Percentiles rank a stretch among this genome's conserved stretches.
phyloP scores from a whole-genome alignment of 2,797 vertebrate genomes.

The Parauchenoglanis ngamensis region DNA sequence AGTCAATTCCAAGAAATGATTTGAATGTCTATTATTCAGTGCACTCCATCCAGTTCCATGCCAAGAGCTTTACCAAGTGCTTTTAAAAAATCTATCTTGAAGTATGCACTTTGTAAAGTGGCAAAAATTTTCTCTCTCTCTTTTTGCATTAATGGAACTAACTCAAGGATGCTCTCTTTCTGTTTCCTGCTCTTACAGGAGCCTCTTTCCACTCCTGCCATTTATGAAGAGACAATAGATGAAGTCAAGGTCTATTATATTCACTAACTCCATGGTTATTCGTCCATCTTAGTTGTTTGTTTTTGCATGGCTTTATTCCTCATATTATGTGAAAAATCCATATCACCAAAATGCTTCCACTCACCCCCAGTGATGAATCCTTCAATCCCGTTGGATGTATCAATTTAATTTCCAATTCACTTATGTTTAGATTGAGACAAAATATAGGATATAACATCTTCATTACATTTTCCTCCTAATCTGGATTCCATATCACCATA shows the following conservation, averaged over 20 bases:
- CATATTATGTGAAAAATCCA: background rate
- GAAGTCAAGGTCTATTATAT: slow-evolving; percentile 78
- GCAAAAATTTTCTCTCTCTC: background rate
- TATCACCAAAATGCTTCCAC: background rate
- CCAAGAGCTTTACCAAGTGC: background rate
- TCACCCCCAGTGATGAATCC: background rate
- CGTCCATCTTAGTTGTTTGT: slow-evolving; percentile 27
- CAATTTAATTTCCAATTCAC: background rate
- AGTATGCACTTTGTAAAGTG: slow-evolving; percentile 22
- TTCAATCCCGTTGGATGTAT: background rate
- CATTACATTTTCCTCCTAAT: background rate
- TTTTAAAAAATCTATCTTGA: background rate
- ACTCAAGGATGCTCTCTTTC: slow-evolving; percentile 62
- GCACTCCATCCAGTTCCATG: slow-evolving; percentile 1
- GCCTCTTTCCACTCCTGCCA: slow-evolving; percentile 75
- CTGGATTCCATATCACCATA: background rate
- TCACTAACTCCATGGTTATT: slow-evolving; percentile 50
- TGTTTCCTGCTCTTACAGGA: slow-evolving; percentile 76
- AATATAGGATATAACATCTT: background rate
- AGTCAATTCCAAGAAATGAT: slow-evolving; percentile 1
- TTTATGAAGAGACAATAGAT: slow-evolving; percentile 75
- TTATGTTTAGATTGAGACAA: background rate
- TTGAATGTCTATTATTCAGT: background rate
- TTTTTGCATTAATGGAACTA: slow-evolving; percentile 51
- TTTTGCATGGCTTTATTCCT: slow-evolving; percentile 18